phyloP scores from a whole-genome alignment of 2,797 vertebrate genomes.

The Hemibagrus guttatus region DNA sequence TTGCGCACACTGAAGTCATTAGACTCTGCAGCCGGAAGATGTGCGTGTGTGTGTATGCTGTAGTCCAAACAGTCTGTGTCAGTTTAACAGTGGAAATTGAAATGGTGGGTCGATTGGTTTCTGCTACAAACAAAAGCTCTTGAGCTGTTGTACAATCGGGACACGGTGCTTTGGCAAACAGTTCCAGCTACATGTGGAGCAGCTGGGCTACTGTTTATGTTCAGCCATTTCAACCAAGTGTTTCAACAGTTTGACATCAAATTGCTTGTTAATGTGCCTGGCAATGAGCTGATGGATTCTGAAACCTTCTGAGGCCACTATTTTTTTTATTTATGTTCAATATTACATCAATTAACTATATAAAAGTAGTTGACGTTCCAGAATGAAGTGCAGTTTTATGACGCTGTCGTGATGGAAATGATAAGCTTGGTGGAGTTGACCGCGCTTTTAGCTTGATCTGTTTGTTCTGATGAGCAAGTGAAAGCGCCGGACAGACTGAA shows the following conservation, averaged over 20 bases:
- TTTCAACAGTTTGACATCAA: conserved; percentile 14
- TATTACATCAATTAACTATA: not conserved
- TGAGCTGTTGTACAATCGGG: conserved; percentile 4
- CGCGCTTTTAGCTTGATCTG: not conserved
- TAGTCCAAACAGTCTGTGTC: conserved; percentile 36
- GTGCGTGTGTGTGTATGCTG: conserved; percentile 13
- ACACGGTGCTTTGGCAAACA: conserved; percentile 2
- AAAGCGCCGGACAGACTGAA: not conserved
- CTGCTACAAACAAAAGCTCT: conserved; percentile 28
- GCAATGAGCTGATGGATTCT: not conserved
- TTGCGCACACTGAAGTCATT: conserved; percentile 44
- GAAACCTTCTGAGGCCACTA: not conserved
- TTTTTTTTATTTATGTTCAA: too few species aligned
- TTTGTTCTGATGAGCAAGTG: not conserved
- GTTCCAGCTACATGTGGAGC: conserved; percentile 16
- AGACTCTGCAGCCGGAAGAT: conserved; percentile 32
- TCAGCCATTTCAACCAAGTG: not conserved
- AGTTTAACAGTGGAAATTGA: conserved; percentile 38
- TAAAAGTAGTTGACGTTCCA: not conserved
- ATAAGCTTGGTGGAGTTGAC: not conserved
- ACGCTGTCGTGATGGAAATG: not conserved
- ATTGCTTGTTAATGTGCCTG: conserved; percentile 1
- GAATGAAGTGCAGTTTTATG: not conserved
- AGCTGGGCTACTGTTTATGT: conserved; percentile 32
- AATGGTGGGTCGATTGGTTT: conserved; percentile 29